Evolutionary conservation across 2,797 vertebrate species (phyloP).

Genomic region (Adelosebastes latens): DNA sequence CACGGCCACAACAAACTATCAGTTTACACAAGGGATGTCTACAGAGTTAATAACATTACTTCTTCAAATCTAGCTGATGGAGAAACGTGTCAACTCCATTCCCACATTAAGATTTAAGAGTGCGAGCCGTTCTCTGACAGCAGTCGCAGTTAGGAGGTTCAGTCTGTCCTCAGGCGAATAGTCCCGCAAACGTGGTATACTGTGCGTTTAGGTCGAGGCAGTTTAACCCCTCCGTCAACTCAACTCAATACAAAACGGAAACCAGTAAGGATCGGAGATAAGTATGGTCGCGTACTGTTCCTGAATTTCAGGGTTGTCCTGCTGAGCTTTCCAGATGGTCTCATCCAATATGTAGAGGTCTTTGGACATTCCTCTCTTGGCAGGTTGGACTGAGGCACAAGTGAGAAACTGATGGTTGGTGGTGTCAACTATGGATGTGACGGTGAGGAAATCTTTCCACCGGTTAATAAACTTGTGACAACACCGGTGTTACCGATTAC

Average conservation of each 20-base stretch:
- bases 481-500: too few relatives aligned
- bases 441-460: too few relatives aligned
- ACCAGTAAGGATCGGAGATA: background rate
- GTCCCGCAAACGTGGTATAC: background rate
- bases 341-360: background rate
- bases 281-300: background rate
- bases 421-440: background rate
- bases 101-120: background rate
- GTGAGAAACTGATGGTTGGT: background rate
- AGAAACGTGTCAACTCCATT: conserved; percentile 2
- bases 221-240: background rate
- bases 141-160: background rate
- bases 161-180: background rate
- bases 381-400: background rate
- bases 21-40: background rate
- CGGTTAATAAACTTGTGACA: too few relatives aligned
- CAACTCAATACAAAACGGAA: background rate
- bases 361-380: background rate
- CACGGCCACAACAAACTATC: conserved; percentile 14
- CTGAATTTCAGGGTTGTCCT: background rate
- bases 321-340: background rate
- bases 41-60: background rate
- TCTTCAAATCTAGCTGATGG: background rate
- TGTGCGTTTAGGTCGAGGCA: background rate
- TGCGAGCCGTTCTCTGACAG: background rate